Base-by-base conservation (phyloP, 2,113 vertebrate genomes). In the Psephotus haematonotus region DNA sequence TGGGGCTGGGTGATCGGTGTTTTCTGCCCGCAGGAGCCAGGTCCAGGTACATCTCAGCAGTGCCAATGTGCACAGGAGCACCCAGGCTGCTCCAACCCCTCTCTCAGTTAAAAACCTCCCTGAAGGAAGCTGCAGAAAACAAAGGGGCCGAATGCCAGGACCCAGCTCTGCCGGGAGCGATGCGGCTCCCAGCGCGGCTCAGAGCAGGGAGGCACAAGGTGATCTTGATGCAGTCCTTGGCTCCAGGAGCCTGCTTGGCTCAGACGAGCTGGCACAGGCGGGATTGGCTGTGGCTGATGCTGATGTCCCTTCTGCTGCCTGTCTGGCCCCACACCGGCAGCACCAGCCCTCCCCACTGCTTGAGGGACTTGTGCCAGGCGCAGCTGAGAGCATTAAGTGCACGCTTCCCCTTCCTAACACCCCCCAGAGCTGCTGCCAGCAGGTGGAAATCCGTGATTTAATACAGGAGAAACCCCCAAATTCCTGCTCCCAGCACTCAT, bases 401-500 rank as follows among this genome's bases (percentile, higher is more conserved):
- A 53, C 17, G 10, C 39, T 57, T 59, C 23, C 69, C 60, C 7
- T 59, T 55, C 3, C 49, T 31, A 24, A 55, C 0, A 0, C 55
- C 60, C 41, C 49, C 53, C 23, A 9, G 13, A 44, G 7, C 43
- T 22, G 10, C 6, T 20, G 17, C 10, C 2, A 37, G 35, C 64
- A 55, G 77, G 20, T 27, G 52, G 24, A 77, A 77, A 74, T 7
- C 60, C 18, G 27, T 0, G 1, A 22, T 78, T 92, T 23, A 37
- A 17, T 2, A 8, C 18, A 13, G 79, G 27, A 27, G 11, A 52
- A 4, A 25, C 15, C 7, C 55, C 50, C 13, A 18, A 25, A 44
- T 14, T 0, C 0, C 62, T 0, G 1, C 64, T 86, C 47, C 49
- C 39, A 3, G 6, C 43, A 46, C 47, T 23, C 16, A 2, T 11